Conservation (phyloP, 2,113 vertebrate genomes). For the Bubo bubo region DNA sequence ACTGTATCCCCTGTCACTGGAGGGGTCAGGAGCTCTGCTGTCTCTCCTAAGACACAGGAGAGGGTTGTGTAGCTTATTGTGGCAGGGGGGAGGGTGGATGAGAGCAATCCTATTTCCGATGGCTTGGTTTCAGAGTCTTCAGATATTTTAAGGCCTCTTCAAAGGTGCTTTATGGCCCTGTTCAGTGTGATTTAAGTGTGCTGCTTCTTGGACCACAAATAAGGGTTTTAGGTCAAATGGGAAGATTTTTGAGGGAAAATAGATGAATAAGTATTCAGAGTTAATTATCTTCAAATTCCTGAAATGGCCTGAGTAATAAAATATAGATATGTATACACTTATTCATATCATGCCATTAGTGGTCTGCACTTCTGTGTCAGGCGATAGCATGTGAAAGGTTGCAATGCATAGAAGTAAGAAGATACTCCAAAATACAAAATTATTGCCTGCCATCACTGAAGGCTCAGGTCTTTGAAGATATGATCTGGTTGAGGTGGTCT, state of each 20-base stretch:
- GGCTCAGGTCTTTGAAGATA: neutral
- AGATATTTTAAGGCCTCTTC: neutral
- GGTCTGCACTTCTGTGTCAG: neutral
- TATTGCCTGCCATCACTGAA: neutral
- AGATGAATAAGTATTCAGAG: constrained; percentile 1
- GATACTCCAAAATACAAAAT: neutral
- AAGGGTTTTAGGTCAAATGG: neutral
- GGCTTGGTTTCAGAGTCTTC: neutral
- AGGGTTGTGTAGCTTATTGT: rapidly evolving
- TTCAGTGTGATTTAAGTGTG: neutral
- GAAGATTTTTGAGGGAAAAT: neutral
- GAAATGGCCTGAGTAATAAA: constrained; percentile 15
- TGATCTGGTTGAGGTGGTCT: neutral
- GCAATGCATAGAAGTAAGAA: neutral
- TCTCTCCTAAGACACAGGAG: neutral
- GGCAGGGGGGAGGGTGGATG: neutral
- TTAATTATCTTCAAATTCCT: constrained; percentile 10
- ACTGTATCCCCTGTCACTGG: neutral
- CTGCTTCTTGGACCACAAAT: neutral
- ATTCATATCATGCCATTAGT: neutral
- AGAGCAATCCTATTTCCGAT: neutral
- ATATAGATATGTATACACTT: neutral
- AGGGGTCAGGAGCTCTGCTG: neutral
- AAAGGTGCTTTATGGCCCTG: neutral
- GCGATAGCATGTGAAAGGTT: neutral